These are phyloP conservation scores for Cacajao melanocephalus DNA, from an alignment of 2,797 vertebrate species.

Conservation along the genomic window DNA sequence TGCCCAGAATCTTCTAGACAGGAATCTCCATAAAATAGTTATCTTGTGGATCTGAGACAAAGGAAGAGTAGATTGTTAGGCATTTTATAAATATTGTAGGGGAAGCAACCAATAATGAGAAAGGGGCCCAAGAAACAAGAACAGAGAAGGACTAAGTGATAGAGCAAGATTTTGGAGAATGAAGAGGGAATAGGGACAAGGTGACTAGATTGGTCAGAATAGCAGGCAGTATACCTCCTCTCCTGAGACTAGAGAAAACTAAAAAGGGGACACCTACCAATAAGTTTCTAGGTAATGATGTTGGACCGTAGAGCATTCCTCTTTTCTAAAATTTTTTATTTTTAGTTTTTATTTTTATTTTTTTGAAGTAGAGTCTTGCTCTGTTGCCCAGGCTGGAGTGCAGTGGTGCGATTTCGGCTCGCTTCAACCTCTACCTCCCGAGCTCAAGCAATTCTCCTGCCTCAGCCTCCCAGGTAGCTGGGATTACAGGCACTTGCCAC, in stretches of 20 bases:
- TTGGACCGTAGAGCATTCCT: not conserved
- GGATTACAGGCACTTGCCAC: too few species aligned
- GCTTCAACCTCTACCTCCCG: too few species aligned
- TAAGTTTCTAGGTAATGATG: not conserved
- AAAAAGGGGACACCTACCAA: not conserved
- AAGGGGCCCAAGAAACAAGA: not conserved
- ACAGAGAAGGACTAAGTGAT: not conserved
- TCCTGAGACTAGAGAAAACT: not conserved
- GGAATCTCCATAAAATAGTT: not conserved
- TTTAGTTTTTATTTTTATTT: too few species aligned
- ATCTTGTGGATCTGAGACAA: not conserved
- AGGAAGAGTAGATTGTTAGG: not conserved
- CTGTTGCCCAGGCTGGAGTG: too few species aligned
- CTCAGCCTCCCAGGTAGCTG: too few species aligned
- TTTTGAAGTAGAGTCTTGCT: too few species aligned
- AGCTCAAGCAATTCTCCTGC: too few species aligned
- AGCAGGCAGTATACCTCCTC: not conserved
- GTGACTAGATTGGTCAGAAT: not conserved
- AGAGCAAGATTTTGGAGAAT: not conserved
- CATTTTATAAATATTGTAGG: not conserved
- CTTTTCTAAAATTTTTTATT: too few species aligned
- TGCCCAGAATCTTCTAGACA: not conserved
- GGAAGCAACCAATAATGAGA: not conserved
- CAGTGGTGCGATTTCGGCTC: fast-evolving
- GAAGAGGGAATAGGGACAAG: not conserved